Evolutionary conservation across 1,140 invertebrate genomes (phyloP).

Genomic region (Heliconius nattereri): DNA sequence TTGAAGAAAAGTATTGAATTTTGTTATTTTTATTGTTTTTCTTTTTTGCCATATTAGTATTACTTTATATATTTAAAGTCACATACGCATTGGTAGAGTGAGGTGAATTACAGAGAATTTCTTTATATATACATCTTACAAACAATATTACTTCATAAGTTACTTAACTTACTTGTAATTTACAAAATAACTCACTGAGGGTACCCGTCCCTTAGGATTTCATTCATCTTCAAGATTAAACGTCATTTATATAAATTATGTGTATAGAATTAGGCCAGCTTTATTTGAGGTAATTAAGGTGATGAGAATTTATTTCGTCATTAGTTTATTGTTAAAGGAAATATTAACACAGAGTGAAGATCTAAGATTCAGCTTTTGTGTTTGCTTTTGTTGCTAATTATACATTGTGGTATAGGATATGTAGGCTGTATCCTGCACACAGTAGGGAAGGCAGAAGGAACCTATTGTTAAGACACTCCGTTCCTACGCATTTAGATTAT

Average conservation of each 20-base stretch:
- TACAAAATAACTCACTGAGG: not conserved
- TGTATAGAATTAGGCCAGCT: not conserved
- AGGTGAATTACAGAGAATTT: too few relatives aligned
- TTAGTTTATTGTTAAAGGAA: conserved; percentile 18
- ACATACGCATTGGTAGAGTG: too few relatives aligned
- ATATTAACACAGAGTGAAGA: not conserved
- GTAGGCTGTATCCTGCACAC: not conserved
- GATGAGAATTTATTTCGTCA: conserved; percentile 6
- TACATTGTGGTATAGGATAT: not conserved
- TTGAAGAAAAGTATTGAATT: too few relatives aligned
- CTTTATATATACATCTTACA: not conserved
- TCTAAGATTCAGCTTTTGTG: not conserved
- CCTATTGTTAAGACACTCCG: too few relatives aligned
- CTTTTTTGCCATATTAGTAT: too few relatives aligned
- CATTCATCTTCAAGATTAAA: conserved; percentile 20
- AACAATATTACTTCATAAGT: not conserved
- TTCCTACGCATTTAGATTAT: too few relatives aligned
- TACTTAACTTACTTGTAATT: not conserved
- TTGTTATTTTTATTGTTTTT: too few relatives aligned
- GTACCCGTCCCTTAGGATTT: not conserved
- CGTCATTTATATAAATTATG: conserved; percentile 16
- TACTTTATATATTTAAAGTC: too few relatives aligned
- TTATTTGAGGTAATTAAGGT: conserved; percentile 18
- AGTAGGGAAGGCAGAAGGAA: too few relatives aligned
- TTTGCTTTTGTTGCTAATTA: not conserved